These are phyloP conservation scores for Rhyzopertha dominica DNA, from an alignment of 1,140 invertebrate genomes.

Conservation along the genomic window DNA sequence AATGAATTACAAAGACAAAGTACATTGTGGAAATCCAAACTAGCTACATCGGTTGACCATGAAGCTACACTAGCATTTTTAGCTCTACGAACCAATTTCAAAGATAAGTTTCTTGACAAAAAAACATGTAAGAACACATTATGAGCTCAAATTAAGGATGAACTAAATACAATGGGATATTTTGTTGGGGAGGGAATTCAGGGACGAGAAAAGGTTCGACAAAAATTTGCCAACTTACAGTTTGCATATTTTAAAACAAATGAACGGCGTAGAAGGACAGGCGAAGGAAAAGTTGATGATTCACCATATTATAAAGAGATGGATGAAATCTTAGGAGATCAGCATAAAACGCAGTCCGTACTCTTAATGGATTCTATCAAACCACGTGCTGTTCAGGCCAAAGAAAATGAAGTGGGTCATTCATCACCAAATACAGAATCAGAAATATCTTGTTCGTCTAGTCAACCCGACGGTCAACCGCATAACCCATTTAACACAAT, in stretches of 20 bases:
- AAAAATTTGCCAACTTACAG: constrained; percentile 13
- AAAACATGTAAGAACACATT: constrained; percentile 5
- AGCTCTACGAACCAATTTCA: constrained; percentile 2
- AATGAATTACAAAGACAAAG: too few relatives aligned
- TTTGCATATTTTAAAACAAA: constrained; percentile 6
- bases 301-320: constrained; percentile 9
- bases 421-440: background rate
- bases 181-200: background rate
- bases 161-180: constrained; percentile 8
- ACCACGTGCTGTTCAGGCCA: background rate
- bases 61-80: constrained; percentile 3
- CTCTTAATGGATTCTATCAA: constrained; percentile 6
- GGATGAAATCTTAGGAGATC: constrained; percentile 11
- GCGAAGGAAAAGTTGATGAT: constrained; percentile 6
- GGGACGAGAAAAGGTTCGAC: constrained; percentile 6
- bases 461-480: background rate
- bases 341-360: constrained; percentile 2
- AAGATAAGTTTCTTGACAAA: constrained; percentile 7
- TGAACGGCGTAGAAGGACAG: constrained; percentile 4
- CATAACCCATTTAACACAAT: background rate
- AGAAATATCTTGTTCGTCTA: background rate
- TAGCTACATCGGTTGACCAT: constrained; percentile 1
- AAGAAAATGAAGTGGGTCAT: background rate
- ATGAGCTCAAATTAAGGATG: constrained; percentile 3
- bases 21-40: too few relatives aligned